Conservation (phyloP, 1,140 invertebrate genomes). For the Drosophila burlai region DNA sequence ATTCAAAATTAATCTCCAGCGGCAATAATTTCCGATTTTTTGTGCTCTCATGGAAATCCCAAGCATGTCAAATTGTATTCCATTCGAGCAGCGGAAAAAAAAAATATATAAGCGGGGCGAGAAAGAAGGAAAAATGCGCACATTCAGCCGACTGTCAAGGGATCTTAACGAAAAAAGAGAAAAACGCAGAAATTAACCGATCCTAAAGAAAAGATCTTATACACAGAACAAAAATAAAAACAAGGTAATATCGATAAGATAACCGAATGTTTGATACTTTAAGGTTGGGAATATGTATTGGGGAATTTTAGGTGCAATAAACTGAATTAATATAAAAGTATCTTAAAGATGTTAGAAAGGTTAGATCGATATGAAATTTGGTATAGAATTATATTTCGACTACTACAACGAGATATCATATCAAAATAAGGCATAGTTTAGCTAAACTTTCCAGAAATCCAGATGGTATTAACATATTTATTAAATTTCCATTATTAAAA, state of each 20-base stretch:
- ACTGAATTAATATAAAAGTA: neutral
- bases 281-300: neutral
- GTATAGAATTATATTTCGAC: neutral
- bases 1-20: slow-evolving; percentile 74
- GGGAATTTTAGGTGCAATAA: neutral
- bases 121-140: slow-evolving; percentile 40
- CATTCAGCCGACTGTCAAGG: slow-evolving; percentile 64
- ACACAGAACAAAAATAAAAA: slow-evolving; percentile 27
- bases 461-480: neutral
- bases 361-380: neutral
- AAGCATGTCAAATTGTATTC: slow-evolving; percentile 80
- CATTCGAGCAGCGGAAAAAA: slow-evolving; percentile 43
- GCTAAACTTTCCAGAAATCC: neutral
- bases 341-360: neutral
- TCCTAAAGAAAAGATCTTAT: slow-evolving; percentile 64
- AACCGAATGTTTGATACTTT: slow-evolving; percentile 18
- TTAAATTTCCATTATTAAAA: neutral
- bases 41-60: slow-evolving; percentile 70
- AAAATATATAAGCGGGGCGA: slow-evolving; percentile 37
- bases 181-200: slow-evolving; percentile 55
- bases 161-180: slow-evolving; percentile 72
- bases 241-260: slow-evolving; percentile 12
- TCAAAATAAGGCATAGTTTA: neutral
- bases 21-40: slow-evolving; percentile 77
- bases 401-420: neutral